Conservation (phyloP, 2,113 vertebrate genomes). For the Prietella phreatophila region DNA sequence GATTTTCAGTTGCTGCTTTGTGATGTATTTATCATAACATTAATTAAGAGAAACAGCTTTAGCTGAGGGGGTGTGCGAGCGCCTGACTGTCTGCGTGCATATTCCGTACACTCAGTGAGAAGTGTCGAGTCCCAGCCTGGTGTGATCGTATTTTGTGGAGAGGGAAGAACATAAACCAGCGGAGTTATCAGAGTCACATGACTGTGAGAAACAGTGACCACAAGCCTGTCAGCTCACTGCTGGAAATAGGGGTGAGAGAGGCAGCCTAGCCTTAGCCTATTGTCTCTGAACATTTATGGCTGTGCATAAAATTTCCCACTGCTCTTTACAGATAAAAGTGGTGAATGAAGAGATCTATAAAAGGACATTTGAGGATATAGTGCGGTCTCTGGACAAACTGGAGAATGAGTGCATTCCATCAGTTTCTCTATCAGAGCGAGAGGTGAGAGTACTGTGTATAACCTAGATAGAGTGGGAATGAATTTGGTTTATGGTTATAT, state of each 20-base stretch:
- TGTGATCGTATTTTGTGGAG: slow-evolving; percentile 94
- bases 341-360: slow-evolving; percentile 82
- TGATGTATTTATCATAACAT: background rate
- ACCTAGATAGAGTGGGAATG: background rate
- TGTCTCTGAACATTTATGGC: background rate
- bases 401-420: slow-evolving; percentile 97
- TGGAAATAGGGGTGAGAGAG: slow-evolving; percentile 83
- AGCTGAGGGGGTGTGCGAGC: background rate
- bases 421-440: slow-evolving; percentile 79
- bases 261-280: background rate
- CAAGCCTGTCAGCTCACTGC: slow-evolving; percentile 91
- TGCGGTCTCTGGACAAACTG: slow-evolving; percentile 89
- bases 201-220: slow-evolving; percentile 91
- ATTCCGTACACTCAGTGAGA: slow-evolving; percentile 76
- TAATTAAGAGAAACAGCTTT: background rate
- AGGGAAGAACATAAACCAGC: slow-evolving; percentile 82
- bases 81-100: slow-evolving; percentile 4
- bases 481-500: background rate
- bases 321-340: slow-evolving; percentile 81
- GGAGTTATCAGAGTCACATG: slow-evolving; percentile 91
- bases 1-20: background rate
- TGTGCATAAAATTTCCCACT: background rate
- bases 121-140: slow-evolving; percentile 92
- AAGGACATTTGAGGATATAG: slow-evolving; percentile 89
- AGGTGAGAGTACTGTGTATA: slow-evolving; percentile 70